phyloP scores from a whole-genome alignment of 2,113 vertebrate species.

The Petroica traversi region DNA sequence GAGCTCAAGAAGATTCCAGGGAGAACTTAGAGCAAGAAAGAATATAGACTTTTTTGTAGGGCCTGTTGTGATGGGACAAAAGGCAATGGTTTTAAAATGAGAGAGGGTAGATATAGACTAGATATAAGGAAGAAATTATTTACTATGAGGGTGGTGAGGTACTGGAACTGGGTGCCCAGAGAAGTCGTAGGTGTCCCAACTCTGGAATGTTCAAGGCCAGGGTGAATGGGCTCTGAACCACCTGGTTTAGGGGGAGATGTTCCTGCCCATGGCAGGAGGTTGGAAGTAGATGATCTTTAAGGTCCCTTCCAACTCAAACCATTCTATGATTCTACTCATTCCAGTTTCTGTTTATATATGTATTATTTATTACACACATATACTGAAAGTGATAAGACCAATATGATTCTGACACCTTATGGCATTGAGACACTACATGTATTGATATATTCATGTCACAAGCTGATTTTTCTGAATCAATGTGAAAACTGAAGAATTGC shows the following conservation, averaged over 20 bases:
- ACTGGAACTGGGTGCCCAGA: neutral
- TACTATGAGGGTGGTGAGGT: neutral
- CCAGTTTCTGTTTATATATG: neutral
- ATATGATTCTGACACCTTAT: neutral
- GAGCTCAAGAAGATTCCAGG: neutral
- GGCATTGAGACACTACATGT: neutral
- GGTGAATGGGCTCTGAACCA: neutral
- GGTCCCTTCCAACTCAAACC: neutral
- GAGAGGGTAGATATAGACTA: neutral
- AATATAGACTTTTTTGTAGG: neutral
- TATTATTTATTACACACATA: neutral
- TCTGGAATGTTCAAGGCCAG: neutral
- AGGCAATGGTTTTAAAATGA: neutral
- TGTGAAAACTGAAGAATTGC: neutral
- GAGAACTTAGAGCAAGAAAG: neutral
- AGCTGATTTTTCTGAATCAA: neutral
- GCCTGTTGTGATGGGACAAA: neutral
- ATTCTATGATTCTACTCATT: neutral
- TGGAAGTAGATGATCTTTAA: neutral
- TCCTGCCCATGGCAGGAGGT: neutral
- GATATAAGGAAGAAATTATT: neutral
- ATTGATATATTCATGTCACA: neutral
- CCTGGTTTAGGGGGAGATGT: neutral
- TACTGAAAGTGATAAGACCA: neutral
- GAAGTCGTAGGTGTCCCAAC: fast-evolving